These are phyloP conservation scores for Geotrypetes seraphini DNA, from an alignment of 2,797 vertebrate genomes.

Conservation along the genomic window DNA sequence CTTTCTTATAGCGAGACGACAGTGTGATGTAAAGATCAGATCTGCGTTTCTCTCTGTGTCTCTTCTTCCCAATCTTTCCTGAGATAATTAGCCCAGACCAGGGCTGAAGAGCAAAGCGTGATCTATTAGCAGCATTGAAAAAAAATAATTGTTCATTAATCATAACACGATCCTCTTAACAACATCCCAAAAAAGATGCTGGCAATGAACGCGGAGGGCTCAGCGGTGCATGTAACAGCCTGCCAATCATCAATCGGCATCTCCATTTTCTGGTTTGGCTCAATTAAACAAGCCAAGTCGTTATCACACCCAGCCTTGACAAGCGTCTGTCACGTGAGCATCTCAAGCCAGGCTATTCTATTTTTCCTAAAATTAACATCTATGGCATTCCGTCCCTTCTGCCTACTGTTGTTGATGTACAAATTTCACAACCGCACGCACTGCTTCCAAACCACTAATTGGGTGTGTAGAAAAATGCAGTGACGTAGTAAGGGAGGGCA, in stretches of 20 bases:
- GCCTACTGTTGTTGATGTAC: slow-evolving; percentile 15
- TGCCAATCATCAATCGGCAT: background rate
- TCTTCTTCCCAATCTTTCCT: background rate
- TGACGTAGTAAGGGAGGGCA: too few relatives aligned
- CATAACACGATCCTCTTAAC: background rate
- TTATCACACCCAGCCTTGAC: background rate
- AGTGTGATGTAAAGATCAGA: background rate
- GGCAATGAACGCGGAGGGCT: background rate
- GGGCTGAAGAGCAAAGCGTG: background rate
- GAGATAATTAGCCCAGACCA: background rate
- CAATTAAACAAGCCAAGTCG: background rate
- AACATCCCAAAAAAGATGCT: background rate
- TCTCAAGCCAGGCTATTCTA: background rate
- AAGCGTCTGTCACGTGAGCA: background rate
- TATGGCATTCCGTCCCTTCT: slow-evolving; percentile 5
- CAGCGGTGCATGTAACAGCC: background rate
- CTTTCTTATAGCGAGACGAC: too few relatives aligned
- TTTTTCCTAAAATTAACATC: slow-evolving; percentile 4
- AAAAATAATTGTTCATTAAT: slow-evolving; percentile 7
- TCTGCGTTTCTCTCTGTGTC: background rate
- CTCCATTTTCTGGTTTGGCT: background rate
- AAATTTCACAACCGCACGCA: slow-evolving; percentile 9
- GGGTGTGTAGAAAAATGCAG: background rate
- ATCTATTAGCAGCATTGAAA: background rate
- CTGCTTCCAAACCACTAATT: slow-evolving; percentile 10